A percentile compares a stretch with the other conserved stretches of the same genome.
Evolutionary conservation across 2,888 invertebrate species (phyloP).

Genomic region (Laspeyria flexula): DNA sequence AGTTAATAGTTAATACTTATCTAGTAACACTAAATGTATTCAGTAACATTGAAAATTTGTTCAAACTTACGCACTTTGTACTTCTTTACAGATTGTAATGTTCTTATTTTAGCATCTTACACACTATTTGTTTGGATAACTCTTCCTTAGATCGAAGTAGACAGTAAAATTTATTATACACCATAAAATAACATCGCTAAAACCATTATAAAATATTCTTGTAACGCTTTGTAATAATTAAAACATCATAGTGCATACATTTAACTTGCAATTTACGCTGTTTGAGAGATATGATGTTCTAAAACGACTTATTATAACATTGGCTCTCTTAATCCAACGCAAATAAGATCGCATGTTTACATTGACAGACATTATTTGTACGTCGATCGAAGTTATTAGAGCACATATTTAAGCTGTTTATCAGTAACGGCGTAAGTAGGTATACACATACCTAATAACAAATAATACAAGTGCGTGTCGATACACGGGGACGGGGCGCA

Average conservation of each 20-base stretch:
- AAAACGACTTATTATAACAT: slow-evolving; percentile 19
- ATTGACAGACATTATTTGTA: slow-evolving; percentile 16
- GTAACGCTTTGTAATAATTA: slow-evolving; percentile 3
- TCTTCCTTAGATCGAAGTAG: slow-evolving; percentile 30
- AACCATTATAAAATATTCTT: slow-evolving; percentile 15
- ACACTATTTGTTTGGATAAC: slow-evolving; percentile 43
- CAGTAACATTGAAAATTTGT: not conserved
- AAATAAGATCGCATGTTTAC: slow-evolving; percentile 25
- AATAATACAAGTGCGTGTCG: slow-evolving; percentile 35
- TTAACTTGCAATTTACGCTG: slow-evolving; percentile 25
- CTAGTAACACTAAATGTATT: not conserved
- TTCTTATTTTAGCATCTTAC: slow-evolving; percentile 45
- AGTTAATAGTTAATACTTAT: too few relatives aligned
- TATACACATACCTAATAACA: slow-evolving; percentile 30
- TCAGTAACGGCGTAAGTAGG: slow-evolving; percentile 29
- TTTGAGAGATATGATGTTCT: slow-evolving; percentile 14
- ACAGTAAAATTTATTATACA: slow-evolving; percentile 39
- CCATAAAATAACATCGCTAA: slow-evolving; percentile 32
- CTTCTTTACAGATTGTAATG: slow-evolving; percentile 24
- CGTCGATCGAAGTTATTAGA: slow-evolving; percentile 34
- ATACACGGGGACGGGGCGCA: slow-evolving; percentile 51
- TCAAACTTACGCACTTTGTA: slow-evolving; percentile 1
- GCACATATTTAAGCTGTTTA: slow-evolving; percentile 33
- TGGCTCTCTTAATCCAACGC: slow-evolving; percentile 23
- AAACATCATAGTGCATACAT: slow-evolving; percentile 21